phyloP scores from a whole-genome alignment of 2,888 invertebrate species.

The Alcis repandata region DNA sequence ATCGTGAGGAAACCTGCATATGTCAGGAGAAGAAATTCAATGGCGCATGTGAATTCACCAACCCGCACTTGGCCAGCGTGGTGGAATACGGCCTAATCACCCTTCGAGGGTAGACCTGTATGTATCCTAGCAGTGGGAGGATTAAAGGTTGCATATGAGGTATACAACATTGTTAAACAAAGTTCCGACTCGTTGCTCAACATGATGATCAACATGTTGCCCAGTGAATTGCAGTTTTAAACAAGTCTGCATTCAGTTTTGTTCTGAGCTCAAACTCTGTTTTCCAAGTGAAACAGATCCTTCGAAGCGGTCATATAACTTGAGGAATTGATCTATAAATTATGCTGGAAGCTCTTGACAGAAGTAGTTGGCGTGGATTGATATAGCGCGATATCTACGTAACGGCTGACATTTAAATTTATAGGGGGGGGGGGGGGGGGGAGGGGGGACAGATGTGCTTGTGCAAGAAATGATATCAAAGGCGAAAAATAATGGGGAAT shows the following conservation, averaged over 20 bases:
- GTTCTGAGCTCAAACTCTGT: constrained; percentile 15
- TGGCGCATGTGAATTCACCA: no score
- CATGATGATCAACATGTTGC: no score
- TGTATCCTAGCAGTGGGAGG: no score
- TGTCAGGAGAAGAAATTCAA: no score
- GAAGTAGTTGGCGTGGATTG: constrained; percentile 75
- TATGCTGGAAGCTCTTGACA: constrained; percentile 67
- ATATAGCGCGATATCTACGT: constrained; percentile 71
- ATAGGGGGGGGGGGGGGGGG: constrained; percentile 61
- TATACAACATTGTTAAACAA: no score
- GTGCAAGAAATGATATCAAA: constrained; percentile 38
- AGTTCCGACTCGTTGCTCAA: no score
- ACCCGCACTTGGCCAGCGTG: no score
- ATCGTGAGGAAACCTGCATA: no score
- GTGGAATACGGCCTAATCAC: no score
- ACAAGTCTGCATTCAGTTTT: not conserved
- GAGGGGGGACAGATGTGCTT: constrained; percentile 56
- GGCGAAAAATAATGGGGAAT: constrained; percentile 38
- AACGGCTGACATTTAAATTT: constrained; percentile 68
- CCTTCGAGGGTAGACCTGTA: no score
- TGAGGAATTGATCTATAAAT: constrained; percentile 71
- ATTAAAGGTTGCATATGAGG: no score
- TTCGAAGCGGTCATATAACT: constrained; percentile 56
- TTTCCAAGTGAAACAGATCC: constrained; percentile 19
- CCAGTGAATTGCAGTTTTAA: not conserved